phyloP scores from a whole-genome alignment of 2,888 invertebrate species.

The Neuroscelio doddi region DNA sequence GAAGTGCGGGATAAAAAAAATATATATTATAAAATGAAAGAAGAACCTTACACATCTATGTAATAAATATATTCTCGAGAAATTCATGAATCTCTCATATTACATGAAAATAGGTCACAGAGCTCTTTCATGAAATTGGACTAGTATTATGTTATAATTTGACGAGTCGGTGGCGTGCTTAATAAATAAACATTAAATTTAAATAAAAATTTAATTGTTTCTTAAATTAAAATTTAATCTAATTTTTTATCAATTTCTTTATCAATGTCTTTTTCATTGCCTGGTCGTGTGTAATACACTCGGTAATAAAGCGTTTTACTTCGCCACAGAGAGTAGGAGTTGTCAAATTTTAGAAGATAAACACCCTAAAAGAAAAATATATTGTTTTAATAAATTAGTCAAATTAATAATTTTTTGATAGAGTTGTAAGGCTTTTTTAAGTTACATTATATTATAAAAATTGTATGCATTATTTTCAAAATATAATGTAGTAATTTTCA shows the following conservation, averaged over 20 bases:
- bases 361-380: conserved; percentile 81
- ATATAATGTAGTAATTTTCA: too few species aligned
- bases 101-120: conserved; percentile 53
- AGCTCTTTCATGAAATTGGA: conserved; percentile 57
- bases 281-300: conserved; percentile 92
- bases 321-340: conserved; percentile 98
- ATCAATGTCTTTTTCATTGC: conserved; percentile 49
- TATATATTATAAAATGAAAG: too few species aligned
- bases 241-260: conserved; percentile 18
- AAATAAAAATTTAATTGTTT: conserved; percentile 29
- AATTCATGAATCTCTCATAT: conserved; percentile 29
- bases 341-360: conserved; percentile 98
- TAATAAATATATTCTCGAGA: conserved; percentile 47
- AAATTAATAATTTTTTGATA: too few species aligned
- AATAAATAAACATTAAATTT: conserved; percentile 51
- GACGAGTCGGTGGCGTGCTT: conserved; percentile 55
- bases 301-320: conserved; percentile 99
- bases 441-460: conserved; percentile 2
- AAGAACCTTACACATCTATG: too few species aligned
- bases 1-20: too few species aligned
- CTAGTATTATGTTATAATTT: conserved; percentile 60
- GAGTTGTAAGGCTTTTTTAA: conserved; percentile 3
- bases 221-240: conserved; percentile 21
- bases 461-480: too few species aligned
- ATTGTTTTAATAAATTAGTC: conserved; percentile 7